A percentile compares a stretch with the other conserved stretches of the same genome.
These are phyloP conservation scores for Patella caerulea DNA, from an alignment of 2,888 invertebrate species.

Conservation along the genomic window DNA sequence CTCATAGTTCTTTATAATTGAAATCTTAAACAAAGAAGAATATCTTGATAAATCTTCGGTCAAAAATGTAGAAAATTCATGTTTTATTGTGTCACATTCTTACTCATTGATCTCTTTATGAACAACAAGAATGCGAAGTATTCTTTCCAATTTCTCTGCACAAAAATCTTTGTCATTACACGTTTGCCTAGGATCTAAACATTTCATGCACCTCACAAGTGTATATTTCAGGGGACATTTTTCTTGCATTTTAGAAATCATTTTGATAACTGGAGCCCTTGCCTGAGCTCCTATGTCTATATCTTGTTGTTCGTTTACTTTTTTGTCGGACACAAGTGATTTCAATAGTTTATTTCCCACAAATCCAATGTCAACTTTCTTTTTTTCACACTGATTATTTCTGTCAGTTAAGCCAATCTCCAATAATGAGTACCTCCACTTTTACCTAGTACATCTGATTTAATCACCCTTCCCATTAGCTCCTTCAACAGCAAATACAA, in stretches of 20 bases:
- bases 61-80: slow-evolving; percentile 18
- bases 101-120: slow-evolving; percentile 3
- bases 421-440: slow-evolving; percentile 9
- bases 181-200: not conserved
- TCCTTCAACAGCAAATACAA: slow-evolving; percentile 16
- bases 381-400: slow-evolving; percentile 14
- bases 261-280: slow-evolving; percentile 6
- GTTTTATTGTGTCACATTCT: slow-evolving; percentile 22
- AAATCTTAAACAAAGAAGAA: not conserved
- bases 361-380: slow-evolving; percentile 26
- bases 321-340: slow-evolving; percentile 13
- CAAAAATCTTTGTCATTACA: slow-evolving; percentile 13
- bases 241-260: slow-evolving; percentile 17
- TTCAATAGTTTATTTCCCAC: slow-evolving; percentile 16
- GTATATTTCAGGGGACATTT: slow-evolving; percentile 26
- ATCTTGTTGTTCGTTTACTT: slow-evolving; percentile 16
- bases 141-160: slow-evolving; percentile 13
- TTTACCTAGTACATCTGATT: not conserved
- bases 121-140: slow-evolving; percentile 17
- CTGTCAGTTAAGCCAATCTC: slow-evolving; percentile 21
- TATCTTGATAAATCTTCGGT: not conserved
- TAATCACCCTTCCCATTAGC: slow-evolving; percentile 17
- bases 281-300: slow-evolving; percentile 23
- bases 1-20: not conserved
- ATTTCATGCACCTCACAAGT: slow-evolving; percentile 20